Base-by-base conservation (phyloP, 2,888 invertebrate species). In the Tyria jacobaeae region DNA sequence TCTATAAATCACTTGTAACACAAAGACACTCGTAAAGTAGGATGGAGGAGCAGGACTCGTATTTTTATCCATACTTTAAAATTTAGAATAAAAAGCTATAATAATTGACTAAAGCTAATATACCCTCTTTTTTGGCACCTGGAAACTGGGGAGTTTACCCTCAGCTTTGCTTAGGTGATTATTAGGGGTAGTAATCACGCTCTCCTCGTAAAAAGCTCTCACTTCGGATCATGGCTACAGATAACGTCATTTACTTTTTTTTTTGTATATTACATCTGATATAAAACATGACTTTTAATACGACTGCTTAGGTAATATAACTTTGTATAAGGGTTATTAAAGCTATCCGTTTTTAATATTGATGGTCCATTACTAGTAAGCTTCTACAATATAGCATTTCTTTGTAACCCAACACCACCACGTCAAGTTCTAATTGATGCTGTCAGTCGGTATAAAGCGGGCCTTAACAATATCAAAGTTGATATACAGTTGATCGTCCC, bases 341-440 rank as follows among this genome's bases (percentile, higher is more conserved):
- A 84, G 84, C 82, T 79, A 76, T 75, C 79, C 78, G 79, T 44
- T 83, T 87, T 86, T 87, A 90, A 86, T 91, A 90, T 90, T 89
- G 86, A 91, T 91, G 85, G 87, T 80, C 88, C 85, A 90, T 91
- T 91, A 91, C 84, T 72, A 78, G 81, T 86, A 81, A 84, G 87
- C 88, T 85, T 81, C 80, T 81, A 81, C 81, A 75, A 83, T 76
- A 80, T 85, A 87, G 84, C 83, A 81, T 81, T 87, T 88, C 89
- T 92, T 91, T 92, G 93, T 90, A 94, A 94, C 76, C 68, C 74
- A 80, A 92, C 85, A 89, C 93, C 92, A 89, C 86, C 79, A 78
- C 85, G 91, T 90, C 91, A 88, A 88, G 79, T 84, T 84, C 89
- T 94, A 94, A 94, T 94, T 93, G 93, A 92, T 89, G 89, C 90